Base-by-base conservation (phyloP, 2,888 invertebrate species). In the Conistra vaccinii region DNA sequence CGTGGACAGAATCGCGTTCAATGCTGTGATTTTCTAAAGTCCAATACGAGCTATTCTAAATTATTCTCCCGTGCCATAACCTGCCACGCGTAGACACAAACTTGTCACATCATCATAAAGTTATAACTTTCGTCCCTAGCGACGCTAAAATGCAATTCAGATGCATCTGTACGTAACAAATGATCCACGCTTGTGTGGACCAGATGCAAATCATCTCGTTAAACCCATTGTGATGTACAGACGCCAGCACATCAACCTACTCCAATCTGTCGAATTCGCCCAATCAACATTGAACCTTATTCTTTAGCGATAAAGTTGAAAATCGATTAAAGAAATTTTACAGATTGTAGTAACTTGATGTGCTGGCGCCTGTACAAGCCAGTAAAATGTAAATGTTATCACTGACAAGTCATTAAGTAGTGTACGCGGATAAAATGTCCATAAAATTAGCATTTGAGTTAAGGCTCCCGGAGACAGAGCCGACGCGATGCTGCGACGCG, bases 351-450 rank as follows among this genome's bases (percentile, higher is more conserved):
- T n/a, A n/a, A n/a, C n/a, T n/a, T n/a, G n/a, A n/a, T n/a, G n/a
- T n/a, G n/a, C n/a, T n/a, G n/a, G n/a, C n/a, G n/a, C n/a, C n/a
- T n/a, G n/a, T n/a, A 69, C 62, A 57, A 81, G 87, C 86, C 84
- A 87, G 87, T 90, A 89, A 91, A 90, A 92, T 93, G 92, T 87
- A 89, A 92, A 93, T 92, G 80, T 89, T 83, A 91, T 88, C 80
- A 85, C 83, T 73, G 73, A 74, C 82, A 75, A 85, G 85, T 75
- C 87, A 88, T 91, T 89, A 89, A 85, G 80, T 83, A 84, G 78
- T 81, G 80, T 69, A 79, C 65, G 69, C 70, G 73, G 78, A 86
- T 84, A 84, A 90, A 85, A 81, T 76, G 78, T 62, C 78, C 85
- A 85, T 90, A 87, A 89, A 88, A 89, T 90, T 90, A 76, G 85